Evolutionary conservation across 2,797 vertebrate species (phyloP).

Genomic region (Pseudochirops cupreus): DNA sequence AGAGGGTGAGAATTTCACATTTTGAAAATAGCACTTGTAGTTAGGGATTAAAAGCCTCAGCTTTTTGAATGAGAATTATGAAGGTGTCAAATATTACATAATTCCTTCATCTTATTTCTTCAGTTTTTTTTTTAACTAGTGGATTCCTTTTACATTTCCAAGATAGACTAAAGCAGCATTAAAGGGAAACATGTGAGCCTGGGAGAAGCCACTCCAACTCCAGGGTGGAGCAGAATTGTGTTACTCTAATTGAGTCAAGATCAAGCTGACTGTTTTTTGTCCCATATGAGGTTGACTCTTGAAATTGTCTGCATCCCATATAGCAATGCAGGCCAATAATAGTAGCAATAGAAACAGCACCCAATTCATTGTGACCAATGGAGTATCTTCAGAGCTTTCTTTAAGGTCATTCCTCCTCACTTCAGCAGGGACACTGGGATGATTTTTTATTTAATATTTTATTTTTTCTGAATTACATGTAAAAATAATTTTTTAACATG

Average conservation of each 20-base stretch:
- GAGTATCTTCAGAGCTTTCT: neutral
- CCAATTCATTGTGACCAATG: neutral
- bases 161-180: neutral
- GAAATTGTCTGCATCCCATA: neutral
- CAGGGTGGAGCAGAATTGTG: conserved; percentile 6
- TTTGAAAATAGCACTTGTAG: conserved; percentile 26
- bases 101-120: conserved; percentile 5
- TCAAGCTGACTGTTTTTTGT: neutral
- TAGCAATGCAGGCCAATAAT: neutral
- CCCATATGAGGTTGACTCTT: neutral
- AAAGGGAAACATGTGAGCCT: conserved; percentile 30
- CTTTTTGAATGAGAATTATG: conserved; percentile 3
- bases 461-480: too few species aligned
- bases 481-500: too few species aligned
- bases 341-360: neutral
- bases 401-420: neutral
- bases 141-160: neutral
- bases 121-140: neutral
- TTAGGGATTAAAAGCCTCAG: conserved; percentile 31
- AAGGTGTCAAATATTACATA: neutral
- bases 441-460: neutral
- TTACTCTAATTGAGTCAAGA: neutral
- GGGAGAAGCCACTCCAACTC: conserved; percentile 61
- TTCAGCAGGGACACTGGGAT: neutral
- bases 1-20: neutral